These are phyloP conservation scores for Leptopterna dolabrata DNA, from an alignment of 2,888 invertebrate genomes.

Conservation along the genomic window DNA sequence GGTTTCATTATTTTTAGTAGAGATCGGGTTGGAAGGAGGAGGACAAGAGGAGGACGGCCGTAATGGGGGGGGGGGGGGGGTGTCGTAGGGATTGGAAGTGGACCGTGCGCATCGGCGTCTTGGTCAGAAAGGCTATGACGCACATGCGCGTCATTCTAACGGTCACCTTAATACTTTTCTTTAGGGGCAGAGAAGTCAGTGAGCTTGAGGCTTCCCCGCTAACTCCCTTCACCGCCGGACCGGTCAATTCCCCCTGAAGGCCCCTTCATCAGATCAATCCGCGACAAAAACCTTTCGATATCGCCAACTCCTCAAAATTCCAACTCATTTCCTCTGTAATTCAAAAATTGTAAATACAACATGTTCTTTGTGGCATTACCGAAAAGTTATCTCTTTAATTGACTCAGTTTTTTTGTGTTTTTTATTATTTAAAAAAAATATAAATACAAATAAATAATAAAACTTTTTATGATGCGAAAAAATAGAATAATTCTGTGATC, in stretches of 20 bases:
- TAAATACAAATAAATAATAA: no score
- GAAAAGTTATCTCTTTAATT: no score
- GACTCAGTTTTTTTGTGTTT: no score
- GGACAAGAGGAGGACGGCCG: background rate
- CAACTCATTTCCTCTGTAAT: no score
- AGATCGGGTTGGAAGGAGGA: background rate
- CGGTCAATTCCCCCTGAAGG: background rate
- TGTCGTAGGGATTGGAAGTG: slow-evolving; percentile 51
- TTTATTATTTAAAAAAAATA: no score
- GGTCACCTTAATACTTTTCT: slow-evolving; percentile 55
- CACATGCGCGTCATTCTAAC: slow-evolving; percentile 55
- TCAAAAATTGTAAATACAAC: no score
- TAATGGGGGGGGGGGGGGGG: slow-evolving; percentile 5
- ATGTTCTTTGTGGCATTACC: no score
- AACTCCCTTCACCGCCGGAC: slow-evolving; percentile 19
- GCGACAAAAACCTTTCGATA: background rate
- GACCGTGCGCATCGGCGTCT: slow-evolving; percentile 54
- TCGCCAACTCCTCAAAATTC: background rate
- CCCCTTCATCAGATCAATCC: background rate
- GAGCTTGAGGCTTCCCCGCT: slow-evolving; percentile 44
- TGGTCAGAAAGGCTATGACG: slow-evolving; percentile 52
- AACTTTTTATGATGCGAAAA: background rate
- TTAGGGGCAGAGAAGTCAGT: slow-evolving; percentile 43
- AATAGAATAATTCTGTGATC: background rate
- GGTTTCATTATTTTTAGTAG: slow-evolving; percentile 54